Conservation (phyloP, 1,140 invertebrate genomes). For the Whitmania pigra region DNA sequence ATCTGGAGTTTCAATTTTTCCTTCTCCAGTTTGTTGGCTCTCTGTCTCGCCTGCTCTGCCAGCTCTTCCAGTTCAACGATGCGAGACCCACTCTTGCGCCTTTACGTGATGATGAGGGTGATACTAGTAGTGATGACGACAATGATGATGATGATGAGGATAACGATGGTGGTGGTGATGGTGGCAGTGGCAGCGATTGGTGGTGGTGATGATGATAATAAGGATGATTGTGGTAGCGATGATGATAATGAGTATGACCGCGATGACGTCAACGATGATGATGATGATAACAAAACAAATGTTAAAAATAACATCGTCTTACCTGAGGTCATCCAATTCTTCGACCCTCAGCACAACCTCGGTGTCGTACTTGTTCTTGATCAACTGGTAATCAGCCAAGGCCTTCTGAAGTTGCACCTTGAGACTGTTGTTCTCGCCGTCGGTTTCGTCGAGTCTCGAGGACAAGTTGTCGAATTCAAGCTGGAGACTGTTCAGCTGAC, state of each 20-base stretch:
- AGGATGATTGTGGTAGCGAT: not conserved
- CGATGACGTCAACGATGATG: not conserved
- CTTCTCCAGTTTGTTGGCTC: constrained; percentile 37
- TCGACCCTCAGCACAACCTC: constrained; percentile 38
- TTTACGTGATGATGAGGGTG: constrained; percentile 24
- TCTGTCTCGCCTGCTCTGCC: constrained; percentile 33
- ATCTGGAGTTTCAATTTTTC: constrained; percentile 37
- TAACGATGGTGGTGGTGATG: constrained; percentile 1
- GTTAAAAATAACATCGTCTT: constrained; percentile 17
- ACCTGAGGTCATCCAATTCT: constrained; percentile 41
- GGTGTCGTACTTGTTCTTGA: constrained; percentile 40
- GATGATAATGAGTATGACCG: not conserved
- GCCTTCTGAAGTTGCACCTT: constrained; percentile 33
- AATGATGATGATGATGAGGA: not conserved
- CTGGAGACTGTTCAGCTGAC: constrained; percentile 36
- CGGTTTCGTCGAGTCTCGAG: constrained; percentile 40
- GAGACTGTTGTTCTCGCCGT: constrained; percentile 34
- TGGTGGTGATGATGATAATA: not conserved
- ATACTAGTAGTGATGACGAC: constrained; percentile 1
- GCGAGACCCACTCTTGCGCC: constrained; percentile 35
- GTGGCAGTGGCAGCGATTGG: no score
- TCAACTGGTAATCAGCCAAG: constrained; percentile 33
- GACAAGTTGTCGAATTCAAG: constrained; percentile 40
- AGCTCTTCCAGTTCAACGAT: constrained; percentile 39
- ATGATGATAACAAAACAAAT: not conserved